Conservation (phyloP, 2,113 vertebrate species). For the Bombycilla garrulus region DNA sequence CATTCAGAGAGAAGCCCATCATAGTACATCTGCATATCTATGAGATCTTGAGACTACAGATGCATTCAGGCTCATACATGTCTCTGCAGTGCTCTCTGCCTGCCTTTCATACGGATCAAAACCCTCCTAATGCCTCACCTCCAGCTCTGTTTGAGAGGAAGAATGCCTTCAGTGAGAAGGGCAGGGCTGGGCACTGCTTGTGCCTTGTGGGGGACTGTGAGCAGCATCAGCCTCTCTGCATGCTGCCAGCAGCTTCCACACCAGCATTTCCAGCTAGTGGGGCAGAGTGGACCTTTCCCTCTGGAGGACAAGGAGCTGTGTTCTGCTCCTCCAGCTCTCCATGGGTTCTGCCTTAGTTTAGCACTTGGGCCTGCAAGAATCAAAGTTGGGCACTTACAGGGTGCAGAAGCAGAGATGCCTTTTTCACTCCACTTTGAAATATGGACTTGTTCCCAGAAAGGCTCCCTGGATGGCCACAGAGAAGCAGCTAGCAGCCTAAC, state of each 20-base stretch:
- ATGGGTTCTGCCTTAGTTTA: rapidly evolving
- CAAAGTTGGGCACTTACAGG: background rate
- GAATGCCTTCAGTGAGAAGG: background rate
- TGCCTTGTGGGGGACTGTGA: background rate
- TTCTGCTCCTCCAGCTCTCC: background rate
- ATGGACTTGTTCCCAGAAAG: background rate
- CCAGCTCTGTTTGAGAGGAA: background rate
- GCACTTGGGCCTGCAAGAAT: background rate
- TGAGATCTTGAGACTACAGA: background rate
- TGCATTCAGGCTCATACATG: background rate
- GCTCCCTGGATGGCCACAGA: background rate
- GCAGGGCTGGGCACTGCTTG: background rate
- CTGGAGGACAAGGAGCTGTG: background rate
- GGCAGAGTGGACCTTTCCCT: background rate
- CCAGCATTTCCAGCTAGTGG: background rate
- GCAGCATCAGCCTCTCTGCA: background rate
- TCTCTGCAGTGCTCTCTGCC: background rate
- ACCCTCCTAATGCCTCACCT: background rate
- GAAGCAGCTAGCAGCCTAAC: background rate
- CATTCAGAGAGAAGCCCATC: background rate
- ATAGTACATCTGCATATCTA: background rate
- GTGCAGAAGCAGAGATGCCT: background rate
- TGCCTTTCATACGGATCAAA: background rate
- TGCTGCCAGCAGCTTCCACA: background rate
- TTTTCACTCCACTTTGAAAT: background rate